phyloP scores from a whole-genome alignment of 2,113 vertebrate genomes.

The Vidua chalybeata region DNA sequence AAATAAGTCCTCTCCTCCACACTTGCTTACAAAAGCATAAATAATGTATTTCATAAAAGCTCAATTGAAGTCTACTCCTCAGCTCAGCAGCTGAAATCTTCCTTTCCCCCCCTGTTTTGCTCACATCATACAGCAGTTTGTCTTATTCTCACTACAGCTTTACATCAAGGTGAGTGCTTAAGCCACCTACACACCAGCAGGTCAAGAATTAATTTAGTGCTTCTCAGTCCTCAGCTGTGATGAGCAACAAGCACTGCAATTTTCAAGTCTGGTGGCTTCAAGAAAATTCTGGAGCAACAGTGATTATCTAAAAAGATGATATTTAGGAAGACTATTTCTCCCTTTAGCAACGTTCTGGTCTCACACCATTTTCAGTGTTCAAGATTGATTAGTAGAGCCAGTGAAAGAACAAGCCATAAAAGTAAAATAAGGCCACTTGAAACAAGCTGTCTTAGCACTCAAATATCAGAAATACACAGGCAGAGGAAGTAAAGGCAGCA shows the following conservation, averaged over 20 bases:
- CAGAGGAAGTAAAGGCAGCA: background rate
- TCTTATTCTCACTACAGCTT: background rate
- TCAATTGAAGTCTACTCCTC: background rate
- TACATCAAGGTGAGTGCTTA: background rate
- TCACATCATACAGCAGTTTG: background rate
- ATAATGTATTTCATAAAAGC: background rate
- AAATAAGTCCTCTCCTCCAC: background rate
- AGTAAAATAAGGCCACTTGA: background rate
- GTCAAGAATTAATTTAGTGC: background rate
- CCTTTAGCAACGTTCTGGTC: background rate
- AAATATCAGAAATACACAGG: background rate
- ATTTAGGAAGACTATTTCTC: background rate
- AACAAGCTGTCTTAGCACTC: background rate
- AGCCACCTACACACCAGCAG: background rate
- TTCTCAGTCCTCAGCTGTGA: background rate
- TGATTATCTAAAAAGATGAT: background rate
- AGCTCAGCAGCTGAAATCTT: background rate
- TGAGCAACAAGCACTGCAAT: background rate
- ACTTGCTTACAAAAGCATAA: background rate
- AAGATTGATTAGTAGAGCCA: background rate
- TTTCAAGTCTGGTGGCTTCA: background rate
- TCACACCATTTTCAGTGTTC: background rate
- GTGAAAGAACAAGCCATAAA: background rate
- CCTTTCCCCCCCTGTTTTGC: background rate
- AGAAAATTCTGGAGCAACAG: background rate